Percentiles rank a stretch among this genome's conserved stretches.
Evolutionary conservation across 2,113 vertebrate genomes (phyloP).

Genomic region (Tachycineta bicolor): DNA sequence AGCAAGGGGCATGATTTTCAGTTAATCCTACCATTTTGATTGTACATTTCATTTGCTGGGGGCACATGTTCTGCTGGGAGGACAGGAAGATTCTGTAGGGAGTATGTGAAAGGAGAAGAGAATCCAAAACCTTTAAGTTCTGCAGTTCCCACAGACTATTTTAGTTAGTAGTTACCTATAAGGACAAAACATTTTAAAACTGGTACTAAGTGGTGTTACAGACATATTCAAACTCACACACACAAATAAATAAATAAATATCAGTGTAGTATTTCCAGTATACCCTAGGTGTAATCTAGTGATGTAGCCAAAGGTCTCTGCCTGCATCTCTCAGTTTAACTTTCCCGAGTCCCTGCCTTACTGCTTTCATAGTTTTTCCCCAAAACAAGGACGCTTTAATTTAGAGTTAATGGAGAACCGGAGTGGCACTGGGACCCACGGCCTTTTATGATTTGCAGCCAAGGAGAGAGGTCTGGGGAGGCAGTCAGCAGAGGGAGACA

Average conservation of each 20-base stretch:
- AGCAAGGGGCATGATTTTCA: not conserved
- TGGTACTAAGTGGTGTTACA: not conserved
- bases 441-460: not conserved
- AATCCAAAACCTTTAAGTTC: not conserved
- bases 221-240: not conserved
- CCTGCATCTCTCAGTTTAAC: not conserved
- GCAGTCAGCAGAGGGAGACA: constrained; percentile 54
- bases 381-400: not conserved
- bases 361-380: not conserved
- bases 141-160: not conserved
- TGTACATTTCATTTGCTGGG: not conserved
- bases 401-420: not conserved
- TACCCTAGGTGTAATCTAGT: not conserved
- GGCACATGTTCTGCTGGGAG: not conserved
- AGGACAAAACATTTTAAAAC: not conserved
- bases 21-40: not conserved
- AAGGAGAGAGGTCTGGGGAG: not conserved
- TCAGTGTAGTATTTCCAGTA: not conserved
- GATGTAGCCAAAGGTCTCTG: not conserved
- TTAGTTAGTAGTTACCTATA: not conserved
- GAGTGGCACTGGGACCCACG: accelerated
- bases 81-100: not conserved
- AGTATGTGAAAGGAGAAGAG: not conserved
- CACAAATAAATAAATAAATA: not conserved
- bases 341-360: not conserved